Percentiles rank a stretch among this genome's conserved stretches.
Conservation (phyloP, 2,797 vertebrate species). For the Hydrocynus forskahlii region DNA sequence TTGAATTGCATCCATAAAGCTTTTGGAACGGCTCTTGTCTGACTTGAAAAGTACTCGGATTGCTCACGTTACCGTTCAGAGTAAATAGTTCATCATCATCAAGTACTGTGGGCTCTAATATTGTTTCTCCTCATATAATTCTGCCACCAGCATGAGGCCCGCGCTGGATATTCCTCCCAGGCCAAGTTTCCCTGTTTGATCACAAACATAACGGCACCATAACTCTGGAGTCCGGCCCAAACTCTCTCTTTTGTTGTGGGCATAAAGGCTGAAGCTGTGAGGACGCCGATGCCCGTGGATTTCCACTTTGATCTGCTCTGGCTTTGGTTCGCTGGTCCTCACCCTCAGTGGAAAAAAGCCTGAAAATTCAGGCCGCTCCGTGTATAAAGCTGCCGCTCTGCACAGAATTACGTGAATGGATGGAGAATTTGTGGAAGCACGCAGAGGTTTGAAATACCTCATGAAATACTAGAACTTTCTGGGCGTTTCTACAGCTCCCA, state of each 20-base stretch:
- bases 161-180: not conserved
- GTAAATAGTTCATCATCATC: not conserved
- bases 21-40: not conserved
- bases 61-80: not conserved
- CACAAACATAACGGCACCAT: slow-evolving; percentile 4
- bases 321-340: not conserved
- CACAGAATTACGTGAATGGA: not conserved
- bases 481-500: not conserved
- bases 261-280: not conserved
- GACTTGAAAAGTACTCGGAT: not conserved
- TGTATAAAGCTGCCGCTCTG: not conserved
- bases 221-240: slow-evolving; percentile 14
- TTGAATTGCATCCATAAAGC: not conserved
- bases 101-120: not conserved
- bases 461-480: not conserved
- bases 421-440: not conserved
- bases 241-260: not conserved
- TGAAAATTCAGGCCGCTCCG: not conserved
- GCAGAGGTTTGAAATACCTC: not conserved
- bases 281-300: not conserved
- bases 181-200: not conserved
- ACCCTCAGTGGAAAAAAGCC: not conserved
- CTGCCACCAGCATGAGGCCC: not conserved
- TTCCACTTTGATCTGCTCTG: slow-evolving; percentile 7
- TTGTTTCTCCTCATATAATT: not conserved